Base-by-base conservation (phyloP, 2,888 invertebrate species). In the Drosophila gaucha region DNA sequence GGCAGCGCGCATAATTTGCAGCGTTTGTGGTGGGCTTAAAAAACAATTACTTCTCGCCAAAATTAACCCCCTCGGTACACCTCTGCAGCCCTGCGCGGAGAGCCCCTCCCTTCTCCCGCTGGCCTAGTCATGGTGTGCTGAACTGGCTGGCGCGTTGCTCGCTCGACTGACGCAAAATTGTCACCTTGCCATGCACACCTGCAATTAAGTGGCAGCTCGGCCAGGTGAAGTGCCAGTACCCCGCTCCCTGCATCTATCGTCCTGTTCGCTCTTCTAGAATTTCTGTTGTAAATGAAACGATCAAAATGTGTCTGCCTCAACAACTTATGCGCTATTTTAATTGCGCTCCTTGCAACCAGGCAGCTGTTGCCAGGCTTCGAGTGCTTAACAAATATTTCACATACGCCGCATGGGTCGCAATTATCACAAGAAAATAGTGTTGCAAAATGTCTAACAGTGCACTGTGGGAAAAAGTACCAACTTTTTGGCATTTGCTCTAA, bases 141-240 rank as follows among this genome's bases (percentile, higher is more conserved):
- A 44, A 18, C 68, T 63, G 44, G 35, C 24, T 55, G 46, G 26
- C 33, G 51, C 33, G 38, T 22, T 58, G 72, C 55, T 74, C 80
- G 88, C 86, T 84, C 82, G 86, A 82, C 72, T 87, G 87, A 78
- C 86, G 86, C 88, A 65, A 87, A 88, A 88, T 88, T 86, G 85
- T 86, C 85, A 86, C 85, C 82, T 84, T 80, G 75, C 83, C 62
- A 84, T 86, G 83, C 70, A 86, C 86, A 84, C 83, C 86, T 84
- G 83, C 80, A 84, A 84, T 84, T 84, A 78, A 68, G 46, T 76
- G 78, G 58, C 66, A 72, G 64, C 47, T 49, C 41, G 43, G 35
- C 26, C 18, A 56, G 46, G 35, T 47, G 52, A 60, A 54, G 31
- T 50, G 36, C 38, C 20, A 12, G 5, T 16, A n/a, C 38, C 56